These are phyloP conservation scores for Pedionomus torquatus DNA, from an alignment of 2,113 vertebrate genomes.

Conservation along the genomic window DNA sequence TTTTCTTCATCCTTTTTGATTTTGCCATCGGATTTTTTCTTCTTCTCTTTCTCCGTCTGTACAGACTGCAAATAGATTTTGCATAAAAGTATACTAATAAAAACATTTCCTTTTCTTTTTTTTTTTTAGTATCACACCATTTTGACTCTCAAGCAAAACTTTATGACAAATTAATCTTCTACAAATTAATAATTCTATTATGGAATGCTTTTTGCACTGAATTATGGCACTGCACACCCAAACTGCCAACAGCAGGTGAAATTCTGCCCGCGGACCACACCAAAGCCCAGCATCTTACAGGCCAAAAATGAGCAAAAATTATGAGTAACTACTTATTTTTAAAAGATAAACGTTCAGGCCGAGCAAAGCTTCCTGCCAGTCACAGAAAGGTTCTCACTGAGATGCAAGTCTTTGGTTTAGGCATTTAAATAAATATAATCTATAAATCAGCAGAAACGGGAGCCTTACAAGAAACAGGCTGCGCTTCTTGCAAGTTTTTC, in stretches of 20 bases:
- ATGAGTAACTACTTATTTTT: background rate
- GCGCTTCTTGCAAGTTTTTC: background rate
- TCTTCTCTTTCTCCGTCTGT: conserved; percentile 84
- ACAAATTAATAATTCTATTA: too few species aligned
- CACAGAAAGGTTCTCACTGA: background rate
- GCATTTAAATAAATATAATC: background rate
- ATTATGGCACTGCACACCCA: background rate
- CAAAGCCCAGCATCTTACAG: background rate
- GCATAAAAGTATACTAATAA: background rate
- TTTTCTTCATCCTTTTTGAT: conserved; percentile 80
- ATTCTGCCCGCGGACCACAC: background rate
- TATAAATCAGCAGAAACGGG: background rate
- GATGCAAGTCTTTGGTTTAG: background rate
- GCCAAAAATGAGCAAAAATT: background rate
- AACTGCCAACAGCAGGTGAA: background rate
- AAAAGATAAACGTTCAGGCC: background rate
- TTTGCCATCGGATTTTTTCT: conserved; percentile 83
- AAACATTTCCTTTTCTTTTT: background rate
- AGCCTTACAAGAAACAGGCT: background rate
- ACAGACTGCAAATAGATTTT: conserved; percentile 66
- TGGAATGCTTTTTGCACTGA: background rate
- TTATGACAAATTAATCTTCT: background rate
- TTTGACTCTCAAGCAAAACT: background rate
- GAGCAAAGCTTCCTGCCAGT: background rate
- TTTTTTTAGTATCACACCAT: too few species aligned